Evolutionary conservation across 2,113 vertebrate genomes (phyloP), one percentile per base, ranked within the genome.

Genomic region (Cisticola juncidis): DNA sequence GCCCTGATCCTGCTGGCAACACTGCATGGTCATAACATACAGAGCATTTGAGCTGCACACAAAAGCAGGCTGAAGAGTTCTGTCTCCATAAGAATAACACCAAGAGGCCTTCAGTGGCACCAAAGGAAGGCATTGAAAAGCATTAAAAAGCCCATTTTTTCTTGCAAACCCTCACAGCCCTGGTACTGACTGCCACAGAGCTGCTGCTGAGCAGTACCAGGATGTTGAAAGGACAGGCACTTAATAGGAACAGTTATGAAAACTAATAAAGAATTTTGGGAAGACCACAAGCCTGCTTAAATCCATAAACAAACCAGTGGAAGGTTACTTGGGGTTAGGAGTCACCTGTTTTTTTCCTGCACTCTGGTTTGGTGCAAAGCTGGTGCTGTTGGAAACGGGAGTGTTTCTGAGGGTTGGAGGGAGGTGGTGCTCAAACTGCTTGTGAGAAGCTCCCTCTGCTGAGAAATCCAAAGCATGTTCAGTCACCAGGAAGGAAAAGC

Each of bases 381-480:
- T 11, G 47, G n/a, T n/a, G 3, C 60, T 62, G 54, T 17, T 36
- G 9, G 81, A 36, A 72, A 19, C 4, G 1, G 42, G 70, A 60
- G 0, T 4, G 7, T 44, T 72, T 48, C 65, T 5, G 61, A 69
- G 48, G 35, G 42, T 0, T 86, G 10, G 31, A 80, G 57, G 35
- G 66, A 69, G 7, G 62, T 16, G 79, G 24, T 51, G 91, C 28
- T 92, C 84, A 5, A 56, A 82, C 14, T 36, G 81, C 33, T 70
- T 73, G 95, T 36, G 79, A 93, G 93, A 96, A 97, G 95, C 96
- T 97, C 95, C 96, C 96, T 96, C 96, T 97, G 11, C 94, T 84
- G 96, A 92, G 88, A 68, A 94, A 95, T 66, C 8, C 50, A 13
- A 61, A 84, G 57, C 14, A 81, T 19, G 9, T 35, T 50, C 5